A percentile compares a stretch with the other conserved stretches of the same genome.
Conservation (phyloP, 2,797 vertebrate genomes). For the Eidolon dupreanum region DNA sequence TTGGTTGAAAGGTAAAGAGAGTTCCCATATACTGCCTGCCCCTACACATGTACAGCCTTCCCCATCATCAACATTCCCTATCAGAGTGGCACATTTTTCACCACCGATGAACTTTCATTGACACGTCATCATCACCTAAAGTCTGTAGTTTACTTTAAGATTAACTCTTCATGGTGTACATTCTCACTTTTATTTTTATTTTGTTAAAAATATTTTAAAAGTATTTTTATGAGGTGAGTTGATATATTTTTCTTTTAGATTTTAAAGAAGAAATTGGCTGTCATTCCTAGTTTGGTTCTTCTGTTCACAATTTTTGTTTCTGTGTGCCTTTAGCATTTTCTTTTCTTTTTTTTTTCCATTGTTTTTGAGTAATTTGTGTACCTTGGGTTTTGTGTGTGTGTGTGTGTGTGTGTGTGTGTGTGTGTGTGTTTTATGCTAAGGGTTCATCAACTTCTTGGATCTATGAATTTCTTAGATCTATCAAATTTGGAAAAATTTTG, state of each 20-base stretch:
- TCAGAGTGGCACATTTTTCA: background rate
- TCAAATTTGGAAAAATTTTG: background rate
- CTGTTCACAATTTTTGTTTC: background rate
- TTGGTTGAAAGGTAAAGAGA: background rate
- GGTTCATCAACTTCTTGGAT: background rate
- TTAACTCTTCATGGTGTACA: background rate
- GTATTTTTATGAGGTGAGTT: background rate
- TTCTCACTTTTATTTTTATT: background rate
- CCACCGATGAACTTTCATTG: accelerated
- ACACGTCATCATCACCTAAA: too few species aligned
- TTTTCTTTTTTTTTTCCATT: background rate
- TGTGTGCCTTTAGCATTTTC: background rate
- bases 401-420: too few species aligned
- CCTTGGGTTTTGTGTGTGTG: too few species aligned
- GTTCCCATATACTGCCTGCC: background rate
- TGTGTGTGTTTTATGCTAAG: background rate
- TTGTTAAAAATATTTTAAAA: background rate
- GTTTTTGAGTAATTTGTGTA: background rate
- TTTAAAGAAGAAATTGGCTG: background rate
- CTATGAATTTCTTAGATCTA: background rate
- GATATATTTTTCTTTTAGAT: background rate
- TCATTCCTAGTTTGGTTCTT: background rate
- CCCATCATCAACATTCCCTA: too few species aligned
- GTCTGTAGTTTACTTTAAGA: background rate
- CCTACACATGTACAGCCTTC: accelerated